Base-by-base conservation (phyloP, 2,888 invertebrate genomes). In the Sphaerophoria rueppellii region DNA sequence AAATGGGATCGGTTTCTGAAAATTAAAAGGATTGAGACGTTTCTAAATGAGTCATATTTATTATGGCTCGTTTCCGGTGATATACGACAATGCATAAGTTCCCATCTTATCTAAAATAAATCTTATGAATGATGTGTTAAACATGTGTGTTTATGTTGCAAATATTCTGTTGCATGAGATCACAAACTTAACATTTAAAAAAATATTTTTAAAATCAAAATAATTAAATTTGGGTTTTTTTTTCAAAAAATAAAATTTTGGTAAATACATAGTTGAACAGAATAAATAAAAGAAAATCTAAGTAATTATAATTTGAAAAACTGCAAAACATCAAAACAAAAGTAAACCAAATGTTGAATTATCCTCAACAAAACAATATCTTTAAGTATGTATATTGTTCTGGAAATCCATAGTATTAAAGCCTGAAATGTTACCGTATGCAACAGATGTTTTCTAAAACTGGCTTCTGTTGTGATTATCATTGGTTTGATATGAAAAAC, bases 71-170 rank as follows among this genome's bases (percentile, higher is more conserved):
- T 24, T 24, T 24, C 24, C 2, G 24, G 24, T 24, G 24, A 24
- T 24, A 24, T 24, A 24, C 24, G 24, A 24, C 1, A 24, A 24
- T 24, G 24, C 2, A 24, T 24, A 63, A 40, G 57, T 57, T 74
- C 52, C 48, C 61, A 60, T 61, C 46, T 69, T 57, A 55, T 54
- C 60, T 34, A 67, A 65, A 73, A 3, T 35, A 63, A 69, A 63
- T 69, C 67, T 69, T 73, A 70, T 70, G 69, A 69, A 55, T 80
- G 80, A 34, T 74, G 40, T 74, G 63, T 32, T 50, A 70, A 48
- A 60, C 7, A 46, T 11, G 4, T 46, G 60, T 32, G 16, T 35
- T 63, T 46, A 0, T 65, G 46, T 16, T 65, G 35, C 6, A 11
- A 34, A 46, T 16, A 5, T 9, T 57, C 60, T 40, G 40, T 12